A percentile compares a stretch with the other conserved stretches of the same genome.
phyloP scores from a whole-genome alignment of 2,888 invertebrate species.

The Drosophila peninsularis region DNA sequence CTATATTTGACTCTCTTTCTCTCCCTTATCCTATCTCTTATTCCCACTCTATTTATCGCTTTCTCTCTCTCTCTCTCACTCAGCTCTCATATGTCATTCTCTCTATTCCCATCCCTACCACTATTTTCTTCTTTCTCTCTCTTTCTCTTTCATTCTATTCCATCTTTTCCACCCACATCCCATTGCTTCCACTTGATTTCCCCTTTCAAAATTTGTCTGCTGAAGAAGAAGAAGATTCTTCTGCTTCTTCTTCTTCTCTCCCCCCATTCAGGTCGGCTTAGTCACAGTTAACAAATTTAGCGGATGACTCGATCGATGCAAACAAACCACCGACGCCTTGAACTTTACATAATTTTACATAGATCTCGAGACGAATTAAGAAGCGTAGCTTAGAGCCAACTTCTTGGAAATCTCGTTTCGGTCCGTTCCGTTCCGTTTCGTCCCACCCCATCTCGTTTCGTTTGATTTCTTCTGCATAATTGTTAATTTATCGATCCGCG shows the following conservation, averaged over 20 bases:
- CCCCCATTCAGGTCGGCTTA: not conserved
- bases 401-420: slow-evolving; percentile 8
- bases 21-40: too few relatives aligned
- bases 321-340: not conserved
- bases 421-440: not conserved
- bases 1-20: too few relatives aligned
- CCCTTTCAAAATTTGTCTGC: rapidly evolving
- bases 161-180: not conserved
- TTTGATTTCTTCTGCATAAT: slow-evolving; percentile 7
- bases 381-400: not conserved
- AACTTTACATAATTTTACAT: slow-evolving; percentile 11
- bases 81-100: too few relatives aligned
- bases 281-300: not conserved
- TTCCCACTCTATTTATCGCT: too few relatives aligned
- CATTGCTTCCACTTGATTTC: not conserved
- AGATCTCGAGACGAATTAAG: not conserved
- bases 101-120: too few relatives aligned
- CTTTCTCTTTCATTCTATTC: not conserved
- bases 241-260: not conserved
- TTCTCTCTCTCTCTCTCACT: too few relatives aligned
- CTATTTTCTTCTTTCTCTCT: not conserved
- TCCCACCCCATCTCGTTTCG: not conserved
- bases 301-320: slow-evolving; percentile 1
- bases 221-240: too few relatives aligned
- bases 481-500: slow-evolving; percentile 62